These are phyloP conservation scores for Augiades crinisus DNA, from an alignment of 2,888 invertebrate genomes.

Conservation along the genomic window DNA sequence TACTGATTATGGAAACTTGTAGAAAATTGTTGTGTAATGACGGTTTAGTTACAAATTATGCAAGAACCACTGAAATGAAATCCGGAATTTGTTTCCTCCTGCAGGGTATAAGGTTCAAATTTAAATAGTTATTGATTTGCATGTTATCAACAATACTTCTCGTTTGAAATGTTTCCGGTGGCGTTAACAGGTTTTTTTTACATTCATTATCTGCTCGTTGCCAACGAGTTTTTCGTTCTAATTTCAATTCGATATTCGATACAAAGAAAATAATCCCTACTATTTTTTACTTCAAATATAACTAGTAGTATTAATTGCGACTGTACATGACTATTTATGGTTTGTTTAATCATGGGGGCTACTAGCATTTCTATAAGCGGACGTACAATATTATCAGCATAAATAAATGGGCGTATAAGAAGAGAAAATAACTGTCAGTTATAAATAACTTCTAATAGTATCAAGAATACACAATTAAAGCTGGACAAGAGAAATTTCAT, in stretches of 20 bases:
- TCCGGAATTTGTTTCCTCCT: too few relatives aligned
- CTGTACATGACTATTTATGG: too few relatives aligned
- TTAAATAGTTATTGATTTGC: background rate
- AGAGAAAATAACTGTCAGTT: too few relatives aligned
- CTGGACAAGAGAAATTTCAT: background rate
- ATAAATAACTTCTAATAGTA: too few relatives aligned
- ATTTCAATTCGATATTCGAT: slow-evolving; percentile 1
- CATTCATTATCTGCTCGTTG: slow-evolving; percentile 10
- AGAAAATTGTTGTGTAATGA: background rate
- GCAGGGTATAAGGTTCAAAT: too few relatives aligned
- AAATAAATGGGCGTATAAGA: too few relatives aligned
- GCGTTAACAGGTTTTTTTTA: slow-evolving; percentile 9
- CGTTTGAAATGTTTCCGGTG: slow-evolving; percentile 11
- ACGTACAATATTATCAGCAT: too few relatives aligned
- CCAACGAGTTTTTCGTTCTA: background rate
- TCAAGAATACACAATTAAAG: too few relatives aligned
- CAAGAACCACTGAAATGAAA: background rate
- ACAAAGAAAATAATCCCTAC: background rate
- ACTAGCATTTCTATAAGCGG: too few relatives aligned
- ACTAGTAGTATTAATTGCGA: too few relatives aligned
- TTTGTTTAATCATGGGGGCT: too few relatives aligned
- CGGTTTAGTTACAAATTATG: background rate
- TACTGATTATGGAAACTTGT: background rate
- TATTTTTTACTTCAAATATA: background rate
- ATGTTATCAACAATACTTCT: slow-evolving; percentile 3